Base-by-base conservation (phyloP, 2,888 invertebrate species). In the Megamerina dolium region DNA sequence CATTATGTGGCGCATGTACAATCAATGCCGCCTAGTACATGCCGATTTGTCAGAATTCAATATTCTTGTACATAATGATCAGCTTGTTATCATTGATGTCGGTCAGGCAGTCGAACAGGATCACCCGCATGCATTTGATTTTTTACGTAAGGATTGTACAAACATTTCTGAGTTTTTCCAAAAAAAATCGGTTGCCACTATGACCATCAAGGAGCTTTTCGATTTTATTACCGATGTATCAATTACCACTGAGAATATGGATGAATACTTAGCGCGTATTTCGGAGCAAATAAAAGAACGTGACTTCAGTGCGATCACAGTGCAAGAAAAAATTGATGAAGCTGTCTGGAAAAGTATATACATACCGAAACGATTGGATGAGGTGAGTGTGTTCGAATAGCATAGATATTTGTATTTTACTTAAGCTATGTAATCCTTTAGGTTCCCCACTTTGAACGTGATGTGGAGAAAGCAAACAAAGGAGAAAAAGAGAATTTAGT, bases 41-140 rank as follows among this genome's bases (percentile, higher is more conserved):
- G 99, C 96, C 2, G 99, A 99, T 77, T 79, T 97, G 41, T 95
- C 94, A 3, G 97, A 97, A 74, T 97, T 90, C 62, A 97, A 97
- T 74, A 77, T 99, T 49, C 73, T 97, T 53, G 88, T 85, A 60
- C 82, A 88, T 59, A 78, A 89, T 60, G 87, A 85, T 1, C 80
- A 86, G 59, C 72, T 90, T n/a, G 85, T 87, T 46, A 82, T 97
- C 16, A 99, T 99, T 60, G 99, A 99, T 73, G 97, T 99, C 0
- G 96, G 96, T 1, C 99, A 99, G 66, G 88, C 96, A 0, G 97
- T 99, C 1, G 96, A 97, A 71, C 95, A 95, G 68, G 95, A 97
- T 68, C 96, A 99, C 77, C 95, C 95, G 0, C 85, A 89, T 70
- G 90, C 97, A 0, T 79, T 93, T 52, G 90, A 94, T 50, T 99